Base-by-base conservation (phyloP, 1,140 invertebrate species). In the Spodoptera litura region DNA sequence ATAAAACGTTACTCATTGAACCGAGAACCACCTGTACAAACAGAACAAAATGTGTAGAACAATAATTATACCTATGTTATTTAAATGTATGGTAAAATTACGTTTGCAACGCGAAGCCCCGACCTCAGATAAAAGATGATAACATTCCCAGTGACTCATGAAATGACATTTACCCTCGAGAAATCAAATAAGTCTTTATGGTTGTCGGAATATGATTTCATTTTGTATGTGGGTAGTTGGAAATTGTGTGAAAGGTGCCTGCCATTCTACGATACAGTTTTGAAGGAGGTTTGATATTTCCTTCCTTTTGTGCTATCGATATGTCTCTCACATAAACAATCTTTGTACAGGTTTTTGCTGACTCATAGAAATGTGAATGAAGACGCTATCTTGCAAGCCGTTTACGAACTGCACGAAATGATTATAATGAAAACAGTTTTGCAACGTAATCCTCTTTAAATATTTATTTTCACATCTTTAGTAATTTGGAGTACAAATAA, bases 1-100 rank as follows among this genome's bases (percentile, higher is more conserved):
- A 49, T 49, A 10, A 44, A 31, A 27, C 25, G 49, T 53, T 70
- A 70, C 20, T 70, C 66, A 70, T 31, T 70, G 44, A 70, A 70
- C 66, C 66, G 66, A 52, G 49, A 70, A 70, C 49, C 66, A 70
- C 66, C 66, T 70, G 66, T 27, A 53, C 25, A 53, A 52, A 70
- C 25, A 61, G 9, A 44, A 70, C 66, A 70, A 52, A 44, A 70
- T 66, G 62, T 15, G 15, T 15, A 49, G 15, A 66, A 25, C 62
- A 66, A 10, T 44, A 44, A 66, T 49, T 66, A 66, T 66, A 66
- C 62, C 62, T 49, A 66, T 49, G 38, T 44, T 0, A 44, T 66
- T 61, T 25, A 66, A 66, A 66, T 66, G 62, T 66, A 70, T 70
- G 49, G 49, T 53, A 70, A 70, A 49, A 70, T 53, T 70, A 70